Evolutionary conservation across 2,113 vertebrate genomes (phyloP).

Genomic region (Abramis brama): DNA sequence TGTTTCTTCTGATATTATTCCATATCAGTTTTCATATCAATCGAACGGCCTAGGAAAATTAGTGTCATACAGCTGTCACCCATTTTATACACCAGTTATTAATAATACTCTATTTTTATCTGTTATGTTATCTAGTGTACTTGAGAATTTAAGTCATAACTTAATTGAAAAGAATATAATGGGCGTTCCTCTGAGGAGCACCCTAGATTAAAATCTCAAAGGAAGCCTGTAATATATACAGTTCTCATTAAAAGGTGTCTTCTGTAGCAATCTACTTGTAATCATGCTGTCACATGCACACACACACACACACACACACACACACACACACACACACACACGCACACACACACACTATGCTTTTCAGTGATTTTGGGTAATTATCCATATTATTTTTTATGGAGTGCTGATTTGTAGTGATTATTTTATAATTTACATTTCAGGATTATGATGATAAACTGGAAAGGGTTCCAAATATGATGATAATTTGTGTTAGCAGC

Average conservation of each 20-base stretch:
- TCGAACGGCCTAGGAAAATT: background rate
- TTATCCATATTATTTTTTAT: constrained; percentile 21
- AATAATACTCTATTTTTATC: constrained; percentile 15
- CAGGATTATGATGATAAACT: background rate
- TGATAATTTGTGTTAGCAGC: background rate
- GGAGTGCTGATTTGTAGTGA: background rate
- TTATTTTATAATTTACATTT: background rate
- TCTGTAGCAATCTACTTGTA: constrained; percentile 40
- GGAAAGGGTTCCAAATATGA: background rate
- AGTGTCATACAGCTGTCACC: background rate
- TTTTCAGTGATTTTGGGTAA: constrained; percentile 4
- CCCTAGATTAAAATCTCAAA: constrained; percentile 59
- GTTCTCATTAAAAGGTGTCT: constrained; percentile 56
- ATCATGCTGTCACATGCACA: background rate
- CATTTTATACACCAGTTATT: constrained; percentile 7
- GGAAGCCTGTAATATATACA: constrained; percentile 43
- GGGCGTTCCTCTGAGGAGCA: constrained; percentile 48
- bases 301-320: background rate
- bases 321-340: no score
- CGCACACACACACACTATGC: no score
- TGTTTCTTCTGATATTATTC: background rate
- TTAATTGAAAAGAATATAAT: constrained; percentile 55
- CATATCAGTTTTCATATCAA: background rate
- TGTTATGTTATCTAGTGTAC: constrained; percentile 18
- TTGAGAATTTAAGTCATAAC: constrained; percentile 32